Conservation (phyloP, 2,797 vertebrate genomes). For the Premnoplex brunnescens region DNA sequence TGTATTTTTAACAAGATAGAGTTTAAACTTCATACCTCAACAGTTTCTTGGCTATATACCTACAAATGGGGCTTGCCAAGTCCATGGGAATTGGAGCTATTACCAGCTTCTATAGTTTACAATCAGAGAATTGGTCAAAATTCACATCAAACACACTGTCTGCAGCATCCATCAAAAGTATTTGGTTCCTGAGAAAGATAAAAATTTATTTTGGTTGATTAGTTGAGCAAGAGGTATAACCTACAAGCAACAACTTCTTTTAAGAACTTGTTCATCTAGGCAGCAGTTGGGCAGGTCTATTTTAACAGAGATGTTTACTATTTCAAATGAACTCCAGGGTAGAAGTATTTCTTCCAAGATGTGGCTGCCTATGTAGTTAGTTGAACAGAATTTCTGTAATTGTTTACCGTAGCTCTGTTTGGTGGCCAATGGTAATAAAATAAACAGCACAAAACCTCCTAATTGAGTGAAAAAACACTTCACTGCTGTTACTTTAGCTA, state of each 20-base stretch:
- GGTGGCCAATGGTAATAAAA: background rate
- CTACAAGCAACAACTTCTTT: background rate
- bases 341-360: background rate
- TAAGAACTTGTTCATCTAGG: background rate
- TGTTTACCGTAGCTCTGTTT: background rate
- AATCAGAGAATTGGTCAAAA: background rate
- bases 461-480: conserved; percentile 1
- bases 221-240: background rate
- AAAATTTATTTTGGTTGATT: background rate
- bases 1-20: background rate
- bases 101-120: background rate
- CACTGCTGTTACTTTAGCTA: background rate
- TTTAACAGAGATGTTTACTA: background rate
- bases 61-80: accelerated
- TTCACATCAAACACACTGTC: background rate
- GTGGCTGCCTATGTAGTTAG: background rate
- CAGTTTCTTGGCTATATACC: background rate
- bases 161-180: background rate
- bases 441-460: background rate
- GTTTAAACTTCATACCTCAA: background rate
- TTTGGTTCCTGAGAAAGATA: background rate
- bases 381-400: background rate
- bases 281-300: background rate
- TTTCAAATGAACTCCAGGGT: background rate
- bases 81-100: background rate